These are phyloP conservation scores for Drosophila carrolli DNA, from an alignment of 1,140 invertebrate genomes.

Conservation along the genomic window DNA sequence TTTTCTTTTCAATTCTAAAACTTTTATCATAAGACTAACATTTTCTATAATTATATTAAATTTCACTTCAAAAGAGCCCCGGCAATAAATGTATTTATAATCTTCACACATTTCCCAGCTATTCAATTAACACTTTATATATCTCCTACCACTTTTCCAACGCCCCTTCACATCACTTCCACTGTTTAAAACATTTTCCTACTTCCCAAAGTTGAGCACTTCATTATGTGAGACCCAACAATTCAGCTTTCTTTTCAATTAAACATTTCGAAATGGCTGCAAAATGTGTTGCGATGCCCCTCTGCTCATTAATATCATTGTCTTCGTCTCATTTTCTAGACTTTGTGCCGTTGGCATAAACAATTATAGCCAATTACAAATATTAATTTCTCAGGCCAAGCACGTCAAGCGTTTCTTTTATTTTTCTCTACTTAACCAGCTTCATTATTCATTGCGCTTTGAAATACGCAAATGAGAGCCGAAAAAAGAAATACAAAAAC, in stretches of 20 bases:
- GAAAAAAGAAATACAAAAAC: constrained; percentile 52
- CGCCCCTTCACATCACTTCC: constrained; percentile 14
- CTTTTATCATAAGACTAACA: no score
- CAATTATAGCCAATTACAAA: constrained; percentile 83
- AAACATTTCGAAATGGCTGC: constrained; percentile 65
- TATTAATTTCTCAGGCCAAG: constrained; percentile 80
- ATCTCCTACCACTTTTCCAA: constrained; percentile 11
- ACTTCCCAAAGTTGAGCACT: constrained; percentile 57
- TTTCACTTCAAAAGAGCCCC: constrained; percentile 1
- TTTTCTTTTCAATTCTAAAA: no score
- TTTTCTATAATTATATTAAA: constrained; percentile 11
- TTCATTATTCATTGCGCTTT: constrained; percentile 79
- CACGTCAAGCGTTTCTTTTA: constrained; percentile 64
- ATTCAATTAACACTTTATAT: constrained; percentile 56
- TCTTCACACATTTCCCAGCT: constrained; percentile 37
- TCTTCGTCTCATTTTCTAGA: constrained; percentile 33
- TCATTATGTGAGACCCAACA: constrained; percentile 56
- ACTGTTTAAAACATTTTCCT: constrained; percentile 56
- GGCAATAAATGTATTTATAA: constrained; percentile 28
- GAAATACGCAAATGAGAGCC: constrained; percentile 80
- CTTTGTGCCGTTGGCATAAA: constrained; percentile 64
- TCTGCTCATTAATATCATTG: constrained; percentile 55
- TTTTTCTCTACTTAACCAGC: constrained; percentile 53
- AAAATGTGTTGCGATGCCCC: constrained; percentile 33
- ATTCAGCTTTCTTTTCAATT: constrained; percentile 77